A percentile compares a stretch with the other conserved stretches of the same genome.
These are phyloP conservation scores for Chaenogobius annularis DNA, from an alignment of 2,113 vertebrate genomes.

Conservation along the genomic window DNA sequence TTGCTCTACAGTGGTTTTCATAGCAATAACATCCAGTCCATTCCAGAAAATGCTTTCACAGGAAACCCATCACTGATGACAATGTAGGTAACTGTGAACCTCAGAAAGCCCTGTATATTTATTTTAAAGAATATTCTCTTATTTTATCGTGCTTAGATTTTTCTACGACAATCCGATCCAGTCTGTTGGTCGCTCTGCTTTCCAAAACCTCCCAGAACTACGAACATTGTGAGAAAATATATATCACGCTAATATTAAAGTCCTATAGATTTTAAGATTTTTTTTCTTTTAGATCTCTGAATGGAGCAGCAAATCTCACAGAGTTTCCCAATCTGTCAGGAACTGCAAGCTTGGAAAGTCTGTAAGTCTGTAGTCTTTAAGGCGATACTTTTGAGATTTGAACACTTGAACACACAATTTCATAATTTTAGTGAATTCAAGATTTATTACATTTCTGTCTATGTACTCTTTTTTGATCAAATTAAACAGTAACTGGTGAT, in stretches of 20 bases:
- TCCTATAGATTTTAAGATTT: not conserved
- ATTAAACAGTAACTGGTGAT: too few species aligned
- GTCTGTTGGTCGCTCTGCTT: slow-evolving; percentile 87
- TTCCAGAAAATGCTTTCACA: slow-evolving; percentile 88
- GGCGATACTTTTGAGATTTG: too few species aligned
- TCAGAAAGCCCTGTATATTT: not conserved
- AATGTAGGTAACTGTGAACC: slow-evolving; percentile 80
- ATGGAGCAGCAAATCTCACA: slow-evolving; percentile 89
- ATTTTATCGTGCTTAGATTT: slow-evolving; percentile 74
- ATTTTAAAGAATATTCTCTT: not conserved
- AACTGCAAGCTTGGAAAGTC: slow-evolving; percentile 87
- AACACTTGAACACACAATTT: too few species aligned
- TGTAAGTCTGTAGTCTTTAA: slow-evolving; percentile 84
- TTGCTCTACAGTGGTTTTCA: slow-evolving; percentile 85
- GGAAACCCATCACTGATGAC: slow-evolving; percentile 90
- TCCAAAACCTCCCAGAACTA: slow-evolving; percentile 89
- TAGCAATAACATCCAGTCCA: slow-evolving; percentile 90
- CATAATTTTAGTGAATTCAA: too few species aligned
- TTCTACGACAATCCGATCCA: slow-evolving; percentile 95
- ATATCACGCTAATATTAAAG: not conserved
- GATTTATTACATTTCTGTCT: too few species aligned
- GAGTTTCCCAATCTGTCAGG: slow-evolving; percentile 92
- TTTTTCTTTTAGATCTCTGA: slow-evolving; percentile 83
- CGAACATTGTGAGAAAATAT: slow-evolving; percentile 66
- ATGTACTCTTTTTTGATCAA: too few species aligned